Evolutionary conservation across 2,113 vertebrate species (phyloP).

Genomic region (Varanus komodoensis): DNA sequence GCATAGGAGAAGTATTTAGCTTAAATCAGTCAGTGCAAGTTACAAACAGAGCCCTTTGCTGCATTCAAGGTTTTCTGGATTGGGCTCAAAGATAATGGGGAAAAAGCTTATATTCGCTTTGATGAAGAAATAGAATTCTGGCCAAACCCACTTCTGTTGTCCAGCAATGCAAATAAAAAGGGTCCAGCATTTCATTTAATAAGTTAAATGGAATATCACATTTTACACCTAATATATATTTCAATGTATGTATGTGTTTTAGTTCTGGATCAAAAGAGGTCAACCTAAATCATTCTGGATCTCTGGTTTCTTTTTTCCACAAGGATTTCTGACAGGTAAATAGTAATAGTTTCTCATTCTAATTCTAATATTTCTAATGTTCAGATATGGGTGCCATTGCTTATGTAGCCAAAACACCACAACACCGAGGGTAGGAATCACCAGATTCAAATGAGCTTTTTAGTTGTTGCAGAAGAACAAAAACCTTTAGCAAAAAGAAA

Average conservation of each 20-base stretch:
- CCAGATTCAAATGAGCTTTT: neutral
- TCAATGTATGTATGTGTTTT: neutral
- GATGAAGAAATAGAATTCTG: neutral
- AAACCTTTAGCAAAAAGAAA: neutral
- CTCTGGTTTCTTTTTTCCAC: constrained; percentile 84
- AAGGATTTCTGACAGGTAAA: constrained; percentile 85
- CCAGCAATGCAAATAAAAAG: neutral
- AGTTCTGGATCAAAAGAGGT: constrained; percentile 80
- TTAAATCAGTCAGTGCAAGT: neutral
- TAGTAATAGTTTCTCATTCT: neutral
- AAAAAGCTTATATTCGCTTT: neutral
- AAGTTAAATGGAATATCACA: neutral
- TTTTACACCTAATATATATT: neutral
- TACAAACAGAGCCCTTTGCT: neutral
- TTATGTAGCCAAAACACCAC: neutral
- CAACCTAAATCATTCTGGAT: constrained; percentile 85
- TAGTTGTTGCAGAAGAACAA: neutral
- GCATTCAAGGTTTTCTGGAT: neutral
- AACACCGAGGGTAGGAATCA: neutral
- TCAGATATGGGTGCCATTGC: neutral
- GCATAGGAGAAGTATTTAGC: neutral
- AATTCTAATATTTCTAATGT: neutral
- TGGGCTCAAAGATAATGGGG: neutral
- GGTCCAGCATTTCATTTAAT: neutral
- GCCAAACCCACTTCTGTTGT: neutral